Percentiles rank a stretch among this genome's conserved stretches.
These are phyloP conservation scores for Agriopis marginaria DNA, from an alignment of 2,888 invertebrate genomes.

Conservation along the genomic window DNA sequence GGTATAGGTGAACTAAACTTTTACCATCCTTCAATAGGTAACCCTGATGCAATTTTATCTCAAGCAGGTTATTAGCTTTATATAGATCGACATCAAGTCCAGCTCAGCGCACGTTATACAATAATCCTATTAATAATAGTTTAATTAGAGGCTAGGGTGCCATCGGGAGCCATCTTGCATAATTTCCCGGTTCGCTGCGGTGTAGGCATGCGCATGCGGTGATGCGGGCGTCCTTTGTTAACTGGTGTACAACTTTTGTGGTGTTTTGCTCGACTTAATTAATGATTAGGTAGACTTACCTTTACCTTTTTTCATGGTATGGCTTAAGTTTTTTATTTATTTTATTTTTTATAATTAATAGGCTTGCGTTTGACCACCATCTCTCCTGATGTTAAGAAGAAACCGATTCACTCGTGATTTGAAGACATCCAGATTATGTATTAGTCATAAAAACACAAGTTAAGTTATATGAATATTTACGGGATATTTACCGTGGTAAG, in stretches of 20 bases:
- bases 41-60: not conserved
- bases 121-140: slow-evolving; percentile 30
- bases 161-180: slow-evolving; percentile 39
- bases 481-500: no score
- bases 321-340: no score
- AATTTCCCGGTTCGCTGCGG: slow-evolving; percentile 44
- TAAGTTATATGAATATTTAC: no score
- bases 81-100: not conserved
- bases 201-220: slow-evolving; percentile 41
- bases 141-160: slow-evolving; percentile 35
- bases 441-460: no score
- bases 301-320: no score
- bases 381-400: no score
- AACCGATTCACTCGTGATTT: no score
- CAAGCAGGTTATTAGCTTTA: not conserved
- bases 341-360: no score
- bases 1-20: not conserved
- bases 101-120: slow-evolving; percentile 5
- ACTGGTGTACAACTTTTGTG: slow-evolving; percentile 9
- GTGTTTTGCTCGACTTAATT: not conserved
- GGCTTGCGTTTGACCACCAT: no score
- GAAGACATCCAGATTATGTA: no score
- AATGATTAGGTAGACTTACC: no score
- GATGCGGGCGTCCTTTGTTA: slow-evolving; percentile 10
- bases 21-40: not conserved